Conservation (phyloP, 2,797 vertebrate genomes). For the Melanogrammus aeglefinus region DNA sequence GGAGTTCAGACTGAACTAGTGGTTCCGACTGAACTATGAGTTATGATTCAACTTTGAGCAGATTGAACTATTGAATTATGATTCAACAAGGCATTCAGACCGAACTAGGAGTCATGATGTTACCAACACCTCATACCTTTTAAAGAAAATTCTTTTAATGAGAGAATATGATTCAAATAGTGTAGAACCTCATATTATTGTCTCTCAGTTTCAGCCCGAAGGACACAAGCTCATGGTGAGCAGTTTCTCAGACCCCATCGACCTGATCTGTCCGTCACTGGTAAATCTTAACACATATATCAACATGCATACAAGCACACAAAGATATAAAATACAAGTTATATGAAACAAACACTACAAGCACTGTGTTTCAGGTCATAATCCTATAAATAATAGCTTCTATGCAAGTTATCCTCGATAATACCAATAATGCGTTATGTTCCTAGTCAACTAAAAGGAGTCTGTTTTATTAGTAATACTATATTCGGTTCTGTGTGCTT, state of each 20-base stretch:
- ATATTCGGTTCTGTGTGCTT: background rate
- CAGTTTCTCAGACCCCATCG: slow-evolving; percentile 74
- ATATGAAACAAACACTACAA: too few relatives aligned
- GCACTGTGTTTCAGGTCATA: too few relatives aligned
- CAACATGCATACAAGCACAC: background rate
- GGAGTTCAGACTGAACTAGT: too few relatives aligned
- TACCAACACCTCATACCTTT: too few relatives aligned
- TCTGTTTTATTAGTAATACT: background rate
- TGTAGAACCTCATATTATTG: background rate
- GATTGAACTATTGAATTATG: too few relatives aligned
- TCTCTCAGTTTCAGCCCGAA: slow-evolving; percentile 74
- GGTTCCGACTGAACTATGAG: too few relatives aligned
- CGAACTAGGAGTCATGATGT: background rate
- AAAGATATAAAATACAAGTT: too few relatives aligned
- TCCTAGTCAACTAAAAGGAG: background rate
- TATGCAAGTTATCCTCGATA: background rate
- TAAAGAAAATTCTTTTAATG: background rate
- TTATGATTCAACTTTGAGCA: too few relatives aligned
- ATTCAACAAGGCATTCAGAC: too few relatives aligned
- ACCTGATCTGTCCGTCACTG: slow-evolving; percentile 73
- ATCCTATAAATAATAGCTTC: too few relatives aligned
- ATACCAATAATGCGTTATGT: background rate
- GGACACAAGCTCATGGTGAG: slow-evolving; percentile 70
- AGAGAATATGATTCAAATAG: too few relatives aligned
- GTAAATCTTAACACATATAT: slow-evolving; percentile 52